Percentiles rank a stretch among this genome's conserved stretches.
These are phyloP conservation scores for Drosophila tripunctata DNA, from an alignment of 2,888 invertebrate genomes.

Conservation along the genomic window DNA sequence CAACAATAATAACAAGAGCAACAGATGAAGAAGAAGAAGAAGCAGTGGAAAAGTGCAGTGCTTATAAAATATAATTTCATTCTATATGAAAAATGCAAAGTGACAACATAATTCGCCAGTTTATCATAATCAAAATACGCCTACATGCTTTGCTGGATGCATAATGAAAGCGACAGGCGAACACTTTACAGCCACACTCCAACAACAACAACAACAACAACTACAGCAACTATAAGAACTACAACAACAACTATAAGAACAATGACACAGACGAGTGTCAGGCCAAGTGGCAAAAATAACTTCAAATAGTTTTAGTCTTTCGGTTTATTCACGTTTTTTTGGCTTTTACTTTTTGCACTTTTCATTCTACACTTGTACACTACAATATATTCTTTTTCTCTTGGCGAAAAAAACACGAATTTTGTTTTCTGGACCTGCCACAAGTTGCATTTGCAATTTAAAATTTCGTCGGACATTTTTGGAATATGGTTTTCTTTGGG, in stretches of 20 bases:
- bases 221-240: conserved; percentile 27
- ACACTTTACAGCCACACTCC: conserved; percentile 73
- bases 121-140: conserved; percentile 82
- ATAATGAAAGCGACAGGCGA: conserved; percentile 76
- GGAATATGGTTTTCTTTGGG: conserved; percentile 28
- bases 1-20: conserved; percentile 27
- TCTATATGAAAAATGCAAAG: conserved; percentile 81
- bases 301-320: conserved; percentile 69
- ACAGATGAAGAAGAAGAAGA: conserved; percentile 10
- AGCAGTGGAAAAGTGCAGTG: conserved; percentile 43
- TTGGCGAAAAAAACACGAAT: conserved; percentile 45
- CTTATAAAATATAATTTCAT: conserved; percentile 80
- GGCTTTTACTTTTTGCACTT: conserved; percentile 4
- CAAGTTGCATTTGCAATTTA: conserved; percentile 31
- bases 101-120: conserved; percentile 83
- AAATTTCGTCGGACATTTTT: conserved; percentile 41
- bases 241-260: conserved; percentile 50
- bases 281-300: conserved; percentile 79
- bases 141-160: conserved; percentile 70
- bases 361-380: conserved; percentile 26
- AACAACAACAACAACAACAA: conserved; percentile 42
- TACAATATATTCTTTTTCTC: conserved; percentile 9
- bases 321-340: conserved; percentile 5
- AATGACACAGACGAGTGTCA: conserved; percentile 80
- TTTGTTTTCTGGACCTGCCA: conserved; percentile 54